phyloP scores from a whole-genome alignment of 1,140 invertebrate species.

The Drosophila sturtevanti region DNA sequence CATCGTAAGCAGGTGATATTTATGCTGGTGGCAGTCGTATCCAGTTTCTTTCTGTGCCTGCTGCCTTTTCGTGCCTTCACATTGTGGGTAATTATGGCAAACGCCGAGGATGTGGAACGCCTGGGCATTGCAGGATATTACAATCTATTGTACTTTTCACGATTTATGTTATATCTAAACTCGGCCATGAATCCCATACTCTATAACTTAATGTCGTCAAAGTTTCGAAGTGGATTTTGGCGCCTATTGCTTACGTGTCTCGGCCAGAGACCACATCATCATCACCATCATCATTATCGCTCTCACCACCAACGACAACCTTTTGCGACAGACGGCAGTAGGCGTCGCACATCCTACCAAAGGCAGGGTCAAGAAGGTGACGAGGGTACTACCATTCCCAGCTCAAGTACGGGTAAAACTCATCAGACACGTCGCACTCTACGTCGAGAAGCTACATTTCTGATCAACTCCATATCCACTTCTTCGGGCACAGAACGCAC shows the following conservation, averaged over 20 bases:
- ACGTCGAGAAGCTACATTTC: slow-evolving; percentile 72
- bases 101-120: slow-evolving; percentile 85
- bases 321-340: slow-evolving; percentile 36
- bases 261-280: slow-evolving; percentile 50
- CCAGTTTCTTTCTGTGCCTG: slow-evolving; percentile 94
- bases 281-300: slow-evolving; percentile 37
- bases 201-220: slow-evolving; percentile 95
- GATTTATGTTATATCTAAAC: slow-evolving; percentile 94
- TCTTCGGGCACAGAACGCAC: slow-evolving; percentile 75
- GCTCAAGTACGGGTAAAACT: slow-evolving; percentile 1
- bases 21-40: slow-evolving; percentile 94
- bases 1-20: slow-evolving; percentile 91
- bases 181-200: slow-evolving; percentile 95
- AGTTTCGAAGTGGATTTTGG: slow-evolving; percentile 92
- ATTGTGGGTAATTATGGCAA: slow-evolving; percentile 91
- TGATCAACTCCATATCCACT: slow-evolving; percentile 75
- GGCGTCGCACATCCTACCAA: slow-evolving; percentile 27
- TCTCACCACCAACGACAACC: slow-evolving; percentile 28
- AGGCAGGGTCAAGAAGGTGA: slow-evolving; percentile 42
- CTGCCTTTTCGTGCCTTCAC: slow-evolving; percentile 93
- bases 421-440: slow-evolving; percentile 54
- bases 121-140: slow-evolving; percentile 93
- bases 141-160: slow-evolving; percentile 92
- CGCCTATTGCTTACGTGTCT: slow-evolving; percentile 71
- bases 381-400: slow-evolving; percentile 21